Evolutionary conservation across 2,888 invertebrate genomes (phyloP).

Genomic region (Epirrita christyi): DNA sequence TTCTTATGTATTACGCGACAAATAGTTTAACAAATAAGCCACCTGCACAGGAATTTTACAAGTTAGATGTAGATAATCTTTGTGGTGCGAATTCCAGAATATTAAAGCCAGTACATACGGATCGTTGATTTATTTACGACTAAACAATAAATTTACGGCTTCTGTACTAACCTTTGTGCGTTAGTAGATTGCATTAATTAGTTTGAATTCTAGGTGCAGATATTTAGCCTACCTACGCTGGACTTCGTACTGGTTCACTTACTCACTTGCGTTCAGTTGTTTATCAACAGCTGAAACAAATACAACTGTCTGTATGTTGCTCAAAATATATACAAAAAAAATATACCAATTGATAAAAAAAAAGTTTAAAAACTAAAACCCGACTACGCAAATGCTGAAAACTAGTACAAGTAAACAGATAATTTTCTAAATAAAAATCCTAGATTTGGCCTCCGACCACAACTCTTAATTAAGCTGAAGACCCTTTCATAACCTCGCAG

Average conservation of each 20-base stretch:
- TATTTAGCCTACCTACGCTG: slow-evolving; percentile 25
- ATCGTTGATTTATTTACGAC: slow-evolving; percentile 41
- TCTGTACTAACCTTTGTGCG: slow-evolving; percentile 39
- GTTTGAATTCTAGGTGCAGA: slow-evolving; percentile 35
- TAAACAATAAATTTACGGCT: slow-evolving; percentile 39
- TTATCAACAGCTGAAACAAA: too few species aligned
- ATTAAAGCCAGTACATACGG: slow-evolving; percentile 28
- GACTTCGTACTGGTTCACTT: not conserved
- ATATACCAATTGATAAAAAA: too few species aligned
- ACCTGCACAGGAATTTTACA: slow-evolving; percentile 29
- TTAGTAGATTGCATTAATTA: slow-evolving; percentile 41
- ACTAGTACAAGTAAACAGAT: too few species aligned
- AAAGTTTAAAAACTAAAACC: too few species aligned
- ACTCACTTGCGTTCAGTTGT: too few species aligned
- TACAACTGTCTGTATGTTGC: too few species aligned
- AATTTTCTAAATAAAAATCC: too few species aligned
- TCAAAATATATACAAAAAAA: too few species aligned
- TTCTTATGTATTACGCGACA: slow-evolving; percentile 20
- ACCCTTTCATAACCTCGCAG: too few species aligned
- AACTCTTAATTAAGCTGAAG: too few species aligned
- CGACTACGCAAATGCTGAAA: too few species aligned
- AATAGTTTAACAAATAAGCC: slow-evolving; percentile 25
- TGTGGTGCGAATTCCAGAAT: slow-evolving; percentile 28
- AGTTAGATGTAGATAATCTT: slow-evolving; percentile 27
- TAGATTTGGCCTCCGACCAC: too few species aligned